Conservation (phyloP, 2,797 vertebrate species). For the Cirrhinus mrigala region DNA sequence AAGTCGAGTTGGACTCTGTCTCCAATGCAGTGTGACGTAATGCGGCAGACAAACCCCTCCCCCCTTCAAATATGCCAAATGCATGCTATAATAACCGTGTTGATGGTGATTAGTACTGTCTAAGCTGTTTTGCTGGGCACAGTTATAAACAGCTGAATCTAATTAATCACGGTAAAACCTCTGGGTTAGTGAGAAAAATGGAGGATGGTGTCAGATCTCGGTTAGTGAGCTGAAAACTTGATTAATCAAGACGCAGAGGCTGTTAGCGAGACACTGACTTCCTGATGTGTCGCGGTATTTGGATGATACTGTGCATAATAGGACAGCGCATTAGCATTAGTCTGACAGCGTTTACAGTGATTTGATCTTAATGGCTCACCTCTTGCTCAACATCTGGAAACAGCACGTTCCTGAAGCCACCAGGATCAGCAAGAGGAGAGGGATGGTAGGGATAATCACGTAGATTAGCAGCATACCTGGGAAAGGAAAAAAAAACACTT, state of each 20-base stretch:
- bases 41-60: not conserved
- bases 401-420: conserved; percentile 95
- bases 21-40: conserved; percentile 26
- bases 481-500: not conserved
- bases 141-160: conserved; percentile 30
- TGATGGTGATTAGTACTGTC: conserved; percentile 41
- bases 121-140: conserved; percentile 24
- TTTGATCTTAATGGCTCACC: conserved; percentile 74
- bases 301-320: conserved; percentile 27
- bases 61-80: conserved; percentile 34
- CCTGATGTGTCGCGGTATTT: conserved; percentile 38
- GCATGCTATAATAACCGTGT: conserved; percentile 28
- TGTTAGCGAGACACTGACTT: conserved; percentile 21
- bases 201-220: conserved; percentile 19
- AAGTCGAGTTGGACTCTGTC: conserved; percentile 18
- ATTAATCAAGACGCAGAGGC: conserved; percentile 37
- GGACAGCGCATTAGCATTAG: conserved; percentile 27
- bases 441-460: conserved; percentile 93
- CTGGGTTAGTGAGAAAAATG: conserved; percentile 4
- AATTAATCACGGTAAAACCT: conserved; percentile 47
- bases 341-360: conserved; percentile 21
- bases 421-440: conserved; percentile 91
- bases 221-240: conserved; percentile 18
- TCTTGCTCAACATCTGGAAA: conserved; percentile 91
- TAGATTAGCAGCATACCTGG: conserved; percentile 94